Evolutionary conservation across 2,113 vertebrate genomes (phyloP), one percentile per base, ranked within the genome.

Genomic region (Corynorhinus townsendii): DNA sequence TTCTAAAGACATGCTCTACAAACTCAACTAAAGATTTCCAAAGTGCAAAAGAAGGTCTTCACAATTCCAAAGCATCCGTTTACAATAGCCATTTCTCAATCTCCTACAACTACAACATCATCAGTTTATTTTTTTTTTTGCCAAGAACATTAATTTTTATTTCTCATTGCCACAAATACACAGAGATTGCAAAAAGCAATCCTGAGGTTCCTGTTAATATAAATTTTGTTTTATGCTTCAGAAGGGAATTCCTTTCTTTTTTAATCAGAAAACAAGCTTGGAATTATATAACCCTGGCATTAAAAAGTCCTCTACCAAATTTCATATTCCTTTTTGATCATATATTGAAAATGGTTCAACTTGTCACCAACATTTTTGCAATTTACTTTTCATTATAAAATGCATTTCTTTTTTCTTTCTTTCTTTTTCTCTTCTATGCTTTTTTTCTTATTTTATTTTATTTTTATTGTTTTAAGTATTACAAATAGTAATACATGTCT

Each of bases 251-350:
- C 10, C n/a, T 90, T 75, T 69, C 71, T 64, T 45, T 64, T 83
- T 83, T 33, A 33, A 87, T 77, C 40, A 43, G 14, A 95, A 11
- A 77, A 22, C 19, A 52, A 91, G 82, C 95, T 87, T 96, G 59
- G 69, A 90, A 86, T 56, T 35, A 52, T 12, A 86, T 90, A 94
- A 0, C 0, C 4, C 11, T 47, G 54, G n/a, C 69, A 95, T 95
- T 66, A 96, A 62, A 5, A 85, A 20, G 30, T 90, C n/a, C 81
- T 93, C 49, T 80, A 93, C 3, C 28, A 92, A 88, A 94, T 96
- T 96, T 91, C 73, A 85, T 11, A 81, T 95, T 96, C 95, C 66
- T 94, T 90, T 94, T 95, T 97, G 77, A 85, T 85, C 79, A 90
- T 68, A 52, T 52, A 73, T 4, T 86, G 17, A 56, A 89, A 45